Evolutionary conservation across 1,140 invertebrate genomes (phyloP).

Genomic region (Drosophila rufa): DNA sequence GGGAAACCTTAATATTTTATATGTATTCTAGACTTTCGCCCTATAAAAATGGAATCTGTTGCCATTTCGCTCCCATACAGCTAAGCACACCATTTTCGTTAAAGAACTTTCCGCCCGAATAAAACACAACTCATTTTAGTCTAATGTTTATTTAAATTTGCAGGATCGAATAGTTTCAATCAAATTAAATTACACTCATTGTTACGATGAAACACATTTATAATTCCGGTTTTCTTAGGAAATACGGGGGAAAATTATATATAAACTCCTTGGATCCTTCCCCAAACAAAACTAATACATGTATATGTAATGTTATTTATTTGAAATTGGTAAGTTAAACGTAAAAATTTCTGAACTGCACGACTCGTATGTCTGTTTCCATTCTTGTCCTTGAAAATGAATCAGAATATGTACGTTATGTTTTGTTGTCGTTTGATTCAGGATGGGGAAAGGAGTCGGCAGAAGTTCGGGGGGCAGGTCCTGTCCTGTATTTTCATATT

Average conservation of each 20-base stretch:
- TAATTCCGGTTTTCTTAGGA: not conserved
- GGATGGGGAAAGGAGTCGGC: conserved; percentile 5
- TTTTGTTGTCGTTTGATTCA: conserved; percentile 1
- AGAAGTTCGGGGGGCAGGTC: conserved; percentile 1
- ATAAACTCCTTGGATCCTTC: conserved; percentile 1
- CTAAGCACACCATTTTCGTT: not conserved
- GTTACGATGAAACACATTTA: conserved; percentile 10
- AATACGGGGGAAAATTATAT: not conserved
- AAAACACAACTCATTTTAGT: not conserved
- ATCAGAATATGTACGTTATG: conserved; percentile 4
- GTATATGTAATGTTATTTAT: conserved; percentile 23
- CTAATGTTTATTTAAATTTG: conserved; percentile 40
- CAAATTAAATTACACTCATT: conserved; percentile 20
- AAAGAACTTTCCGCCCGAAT: too few relatives aligned
- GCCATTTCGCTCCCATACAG: too few relatives aligned
- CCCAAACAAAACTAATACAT: conserved; percentile 16
- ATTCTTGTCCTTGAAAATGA: conserved; percentile 5
- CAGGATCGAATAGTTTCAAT: conserved; percentile 11
- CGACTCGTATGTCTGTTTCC: not conserved
- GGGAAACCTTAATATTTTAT: too few relatives aligned
- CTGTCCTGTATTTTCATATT: conserved; percentile 10
- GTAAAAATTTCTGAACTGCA: not conserved
- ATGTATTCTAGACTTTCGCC: too few relatives aligned
- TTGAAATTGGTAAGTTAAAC: conserved; percentile 8
- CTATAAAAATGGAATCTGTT: too few relatives aligned